Percentiles rank a stretch among this genome's conserved stretches.
Evolutionary conservation across 2,797 vertebrate species (phyloP).

Genomic region (Ptychadena robeensis): DNA sequence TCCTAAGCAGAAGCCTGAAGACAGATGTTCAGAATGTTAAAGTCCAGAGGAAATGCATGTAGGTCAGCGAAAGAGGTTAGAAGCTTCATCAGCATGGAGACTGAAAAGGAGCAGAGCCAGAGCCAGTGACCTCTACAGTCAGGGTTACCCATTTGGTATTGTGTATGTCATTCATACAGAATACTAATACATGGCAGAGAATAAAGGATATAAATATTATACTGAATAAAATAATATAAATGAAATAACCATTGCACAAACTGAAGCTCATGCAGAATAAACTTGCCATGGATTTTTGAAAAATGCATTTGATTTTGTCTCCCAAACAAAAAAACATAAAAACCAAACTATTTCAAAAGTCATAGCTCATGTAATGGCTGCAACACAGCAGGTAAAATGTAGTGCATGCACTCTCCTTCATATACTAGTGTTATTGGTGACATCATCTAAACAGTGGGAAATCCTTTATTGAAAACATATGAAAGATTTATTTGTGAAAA

Average conservation of each 20-base stretch:
- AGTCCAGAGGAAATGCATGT: constrained; percentile 65
- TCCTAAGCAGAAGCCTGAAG: constrained; percentile 62
- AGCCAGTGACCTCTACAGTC: constrained; percentile 62
- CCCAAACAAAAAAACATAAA: no score
- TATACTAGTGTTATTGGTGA: no score
- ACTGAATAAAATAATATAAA: constrained; percentile 29
- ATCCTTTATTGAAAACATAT: no score
- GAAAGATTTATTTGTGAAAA: no score
- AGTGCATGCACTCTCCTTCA: no score
- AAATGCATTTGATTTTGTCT: no score
- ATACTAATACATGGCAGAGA: constrained; percentile 30
- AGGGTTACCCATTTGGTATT: constrained; percentile 42
- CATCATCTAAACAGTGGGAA: no score
- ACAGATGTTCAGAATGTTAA: constrained; percentile 69
- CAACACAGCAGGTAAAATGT: no score
- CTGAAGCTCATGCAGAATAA: neutral
- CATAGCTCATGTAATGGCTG: no score
- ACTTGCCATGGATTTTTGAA: neutral
- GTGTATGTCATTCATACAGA: constrained; percentile 25
- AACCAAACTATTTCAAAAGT: no score
- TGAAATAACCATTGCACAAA: neutral
- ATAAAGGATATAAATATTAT: constrained; percentile 9
- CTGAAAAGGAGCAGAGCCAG: constrained; percentile 61
- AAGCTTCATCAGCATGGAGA: constrained; percentile 56
- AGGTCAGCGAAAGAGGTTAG: constrained; percentile 66